These are phyloP conservation scores for Sycophila texana DNA, from an alignment of 2,888 invertebrate species.

Conservation along the genomic window DNA sequence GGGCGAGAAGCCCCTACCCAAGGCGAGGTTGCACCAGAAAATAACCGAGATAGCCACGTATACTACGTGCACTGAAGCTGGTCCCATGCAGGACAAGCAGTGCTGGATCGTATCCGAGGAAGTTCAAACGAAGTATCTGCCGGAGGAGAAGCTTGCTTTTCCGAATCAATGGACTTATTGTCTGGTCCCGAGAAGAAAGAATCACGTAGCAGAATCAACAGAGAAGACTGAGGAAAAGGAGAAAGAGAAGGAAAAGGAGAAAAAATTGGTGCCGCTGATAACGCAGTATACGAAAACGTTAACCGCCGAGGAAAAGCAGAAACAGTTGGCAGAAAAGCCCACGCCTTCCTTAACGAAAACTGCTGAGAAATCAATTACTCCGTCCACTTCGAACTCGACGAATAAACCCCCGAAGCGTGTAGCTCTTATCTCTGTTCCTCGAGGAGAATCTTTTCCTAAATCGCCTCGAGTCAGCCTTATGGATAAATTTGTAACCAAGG, in stretches of 20 bases:
- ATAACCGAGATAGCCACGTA: slow-evolving; percentile 81
- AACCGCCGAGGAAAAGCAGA: slow-evolving; percentile 70
- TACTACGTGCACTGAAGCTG: slow-evolving; percentile 76
- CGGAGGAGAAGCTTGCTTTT: slow-evolving; percentile 75
- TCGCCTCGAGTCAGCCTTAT: slow-evolving; percentile 60
- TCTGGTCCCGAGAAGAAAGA: slow-evolving; percentile 63
- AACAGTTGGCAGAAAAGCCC: slow-evolving; percentile 61
- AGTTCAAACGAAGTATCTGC: slow-evolving; percentile 77
- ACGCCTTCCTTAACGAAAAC: neutral
- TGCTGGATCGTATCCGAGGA: slow-evolving; percentile 83
- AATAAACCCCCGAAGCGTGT: slow-evolving; percentile 67
- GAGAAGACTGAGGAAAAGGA: slow-evolving; percentile 58
- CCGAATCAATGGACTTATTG: slow-evolving; percentile 80
- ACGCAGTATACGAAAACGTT: slow-evolving; percentile 76
- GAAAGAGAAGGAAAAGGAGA: slow-evolving; percentile 57
- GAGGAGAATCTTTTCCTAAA: slow-evolving; percentile 66
- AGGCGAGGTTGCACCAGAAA: slow-evolving; percentile 76
- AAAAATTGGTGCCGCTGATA: slow-evolving; percentile 75
- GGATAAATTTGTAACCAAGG: slow-evolving; percentile 56
- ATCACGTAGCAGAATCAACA: slow-evolving; percentile 53
- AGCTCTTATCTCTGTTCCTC: slow-evolving; percentile 67
- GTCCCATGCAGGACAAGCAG: slow-evolving; percentile 77
- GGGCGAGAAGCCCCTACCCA: slow-evolving; percentile 71
- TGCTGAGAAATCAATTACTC: neutral
- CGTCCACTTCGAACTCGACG: slow-evolving; percentile 56